Conservation (phyloP, 2,888 invertebrate species). For the Miltochrista miniata region DNA sequence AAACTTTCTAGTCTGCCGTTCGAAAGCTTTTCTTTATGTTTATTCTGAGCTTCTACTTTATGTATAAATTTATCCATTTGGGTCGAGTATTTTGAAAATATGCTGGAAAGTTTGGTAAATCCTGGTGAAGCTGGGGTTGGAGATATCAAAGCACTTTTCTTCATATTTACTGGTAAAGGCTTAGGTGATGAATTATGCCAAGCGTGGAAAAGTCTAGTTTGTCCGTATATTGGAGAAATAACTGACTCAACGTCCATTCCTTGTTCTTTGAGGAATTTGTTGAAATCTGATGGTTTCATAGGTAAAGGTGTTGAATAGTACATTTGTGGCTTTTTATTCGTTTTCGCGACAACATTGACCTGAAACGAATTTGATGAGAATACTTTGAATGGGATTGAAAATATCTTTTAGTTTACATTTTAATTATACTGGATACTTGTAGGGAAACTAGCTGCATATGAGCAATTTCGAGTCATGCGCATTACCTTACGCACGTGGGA, state of each 20-base stretch:
- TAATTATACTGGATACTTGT: no score
- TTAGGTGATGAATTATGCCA: not conserved
- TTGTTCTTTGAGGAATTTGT: conserved; percentile 58
- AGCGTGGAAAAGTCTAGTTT: not conserved
- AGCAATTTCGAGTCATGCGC: no score
- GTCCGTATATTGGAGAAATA: conserved; percentile 43
- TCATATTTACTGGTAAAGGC: not conserved
- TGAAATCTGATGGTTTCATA: conserved; percentile 55
- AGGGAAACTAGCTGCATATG: no score
- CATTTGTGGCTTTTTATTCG: conserved; percentile 51
- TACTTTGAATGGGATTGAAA: not conserved
- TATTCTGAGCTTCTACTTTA: not conserved
- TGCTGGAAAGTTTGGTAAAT: not conserved
- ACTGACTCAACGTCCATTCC: conserved; percentile 56
- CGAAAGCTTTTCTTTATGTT: not conserved
- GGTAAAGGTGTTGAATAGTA: conserved; percentile 63
- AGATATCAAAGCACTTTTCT: not conserved
- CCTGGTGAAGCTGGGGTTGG: not conserved
- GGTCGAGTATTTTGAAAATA: not conserved
- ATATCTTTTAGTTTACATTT: no score
- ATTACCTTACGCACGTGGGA: no score
- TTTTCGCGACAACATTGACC: conserved; percentile 38
- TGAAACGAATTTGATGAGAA: conserved; percentile 17
- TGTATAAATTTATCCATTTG: not conserved
- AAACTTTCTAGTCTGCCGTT: not conserved